phyloP scores from a whole-genome alignment of 2,113 vertebrate species.

The Podarcis muralis region DNA sequence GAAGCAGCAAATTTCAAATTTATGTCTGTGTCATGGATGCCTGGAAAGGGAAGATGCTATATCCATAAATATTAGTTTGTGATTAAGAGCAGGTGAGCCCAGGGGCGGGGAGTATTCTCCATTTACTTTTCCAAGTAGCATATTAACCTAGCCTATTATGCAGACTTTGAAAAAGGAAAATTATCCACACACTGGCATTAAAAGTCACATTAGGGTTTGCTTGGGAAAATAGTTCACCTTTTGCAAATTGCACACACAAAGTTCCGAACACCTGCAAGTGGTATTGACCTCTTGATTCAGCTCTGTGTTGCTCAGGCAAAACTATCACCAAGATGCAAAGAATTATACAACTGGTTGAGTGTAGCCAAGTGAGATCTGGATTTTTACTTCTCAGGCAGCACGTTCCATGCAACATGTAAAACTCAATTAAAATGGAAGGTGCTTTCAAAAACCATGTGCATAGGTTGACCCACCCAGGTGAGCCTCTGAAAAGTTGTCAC shows the following conservation, averaged over 20 bases:
- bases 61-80: slow-evolving; percentile 26
- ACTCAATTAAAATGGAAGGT: neutral
- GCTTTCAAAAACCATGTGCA: neutral
- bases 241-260: neutral
- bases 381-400: neutral
- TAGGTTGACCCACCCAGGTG: neutral
- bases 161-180: neutral
- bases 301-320: neutral
- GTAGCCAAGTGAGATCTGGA: neutral
- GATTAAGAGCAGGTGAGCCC: slow-evolving; percentile 42
- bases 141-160: neutral
- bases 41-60: slow-evolving; percentile 31
- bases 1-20: slow-evolving; percentile 36
- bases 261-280: neutral
- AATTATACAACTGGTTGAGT: neutral
- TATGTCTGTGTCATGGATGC: neutral
- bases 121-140: slow-evolving; percentile 16
- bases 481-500: no score
- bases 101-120: slow-evolving; percentile 4
- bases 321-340: neutral
- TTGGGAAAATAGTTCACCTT: neutral
- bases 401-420: neutral
- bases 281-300: neutral
- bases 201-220: neutral
- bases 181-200: neutral